Conservation (phyloP, 2,113 vertebrate genomes). For the Hemiscyllium ocellatum region DNA sequence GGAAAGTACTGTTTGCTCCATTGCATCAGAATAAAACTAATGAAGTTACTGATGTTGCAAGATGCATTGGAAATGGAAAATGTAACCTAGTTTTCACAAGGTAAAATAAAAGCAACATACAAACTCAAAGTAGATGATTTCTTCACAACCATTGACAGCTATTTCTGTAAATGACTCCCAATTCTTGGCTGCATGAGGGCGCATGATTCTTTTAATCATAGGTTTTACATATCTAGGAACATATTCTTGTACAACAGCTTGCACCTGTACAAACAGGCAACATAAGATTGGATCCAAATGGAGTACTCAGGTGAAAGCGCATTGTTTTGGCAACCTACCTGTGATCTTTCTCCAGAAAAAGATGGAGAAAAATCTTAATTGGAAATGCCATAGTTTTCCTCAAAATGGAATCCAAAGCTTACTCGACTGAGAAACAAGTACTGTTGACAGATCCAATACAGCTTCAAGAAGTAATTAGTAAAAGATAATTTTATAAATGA, state of each 20-base stretch:
- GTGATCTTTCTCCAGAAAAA: no score
- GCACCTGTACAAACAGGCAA: background rate
- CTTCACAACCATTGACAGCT: background rate
- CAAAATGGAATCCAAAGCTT: no score
- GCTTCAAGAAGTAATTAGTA: no score
- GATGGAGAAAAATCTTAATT: no score
- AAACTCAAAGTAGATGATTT: background rate
- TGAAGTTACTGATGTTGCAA: background rate
- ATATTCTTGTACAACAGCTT: background rate
- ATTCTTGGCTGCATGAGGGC: background rate
- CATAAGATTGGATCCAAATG: background rate
- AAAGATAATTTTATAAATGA: no score
- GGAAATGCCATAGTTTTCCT: no score
- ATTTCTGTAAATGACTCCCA: background rate
- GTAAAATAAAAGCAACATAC: background rate
- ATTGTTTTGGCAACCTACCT: no score
- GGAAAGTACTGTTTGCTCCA: background rate
- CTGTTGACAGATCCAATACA: no score
- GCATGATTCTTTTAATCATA: background rate
- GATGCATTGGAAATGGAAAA: background rate
- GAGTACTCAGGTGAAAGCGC: background rate
- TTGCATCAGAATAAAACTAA: background rate
- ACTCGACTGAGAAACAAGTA: no score
- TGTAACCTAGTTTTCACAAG: background rate
- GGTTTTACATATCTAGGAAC: background rate